phyloP scores from a whole-genome alignment of 2,113 vertebrate species.

The Cathartes aura region DNA sequence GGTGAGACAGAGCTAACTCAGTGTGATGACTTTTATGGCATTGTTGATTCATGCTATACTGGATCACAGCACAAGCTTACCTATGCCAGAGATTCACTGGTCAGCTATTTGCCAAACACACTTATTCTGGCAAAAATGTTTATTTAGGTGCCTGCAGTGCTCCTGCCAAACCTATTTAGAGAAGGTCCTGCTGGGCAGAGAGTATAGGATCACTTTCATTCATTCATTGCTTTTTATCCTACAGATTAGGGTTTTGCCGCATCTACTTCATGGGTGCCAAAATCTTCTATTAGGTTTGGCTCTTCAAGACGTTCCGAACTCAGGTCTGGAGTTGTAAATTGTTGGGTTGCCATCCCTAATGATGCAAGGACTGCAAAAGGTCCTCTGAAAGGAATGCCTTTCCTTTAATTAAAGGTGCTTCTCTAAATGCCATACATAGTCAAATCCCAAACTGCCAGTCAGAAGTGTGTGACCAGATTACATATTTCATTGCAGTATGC shows the following conservation, averaged over 20 bases:
- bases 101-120: not conserved
- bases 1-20: not conserved
- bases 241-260: not conserved
- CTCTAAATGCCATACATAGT: not conserved
- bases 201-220: not conserved
- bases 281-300: not conserved
- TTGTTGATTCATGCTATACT: not conserved
- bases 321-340: not conserved
- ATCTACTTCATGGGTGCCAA: not conserved
- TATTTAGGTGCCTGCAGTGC: not conserved
- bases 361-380: not conserved
- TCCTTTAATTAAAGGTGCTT: not conserved
- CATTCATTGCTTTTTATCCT: not conserved
- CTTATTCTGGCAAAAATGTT: not conserved
- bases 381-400: not conserved
- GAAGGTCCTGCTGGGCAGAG: not conserved
- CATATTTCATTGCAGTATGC: not conserved
- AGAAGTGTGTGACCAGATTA: not conserved
- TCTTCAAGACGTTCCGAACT: not conserved
- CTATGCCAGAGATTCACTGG: not conserved
- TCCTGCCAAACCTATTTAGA: not conserved
- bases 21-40: not conserved
- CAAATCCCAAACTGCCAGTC: not conserved
- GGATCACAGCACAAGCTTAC: not conserved
- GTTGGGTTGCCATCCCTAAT: not conserved